Evolutionary conservation across 1,140 invertebrate genomes (phyloP), one percentile per base, ranked within the genome.

Genomic region (Melipona quadrifasciata): DNA sequence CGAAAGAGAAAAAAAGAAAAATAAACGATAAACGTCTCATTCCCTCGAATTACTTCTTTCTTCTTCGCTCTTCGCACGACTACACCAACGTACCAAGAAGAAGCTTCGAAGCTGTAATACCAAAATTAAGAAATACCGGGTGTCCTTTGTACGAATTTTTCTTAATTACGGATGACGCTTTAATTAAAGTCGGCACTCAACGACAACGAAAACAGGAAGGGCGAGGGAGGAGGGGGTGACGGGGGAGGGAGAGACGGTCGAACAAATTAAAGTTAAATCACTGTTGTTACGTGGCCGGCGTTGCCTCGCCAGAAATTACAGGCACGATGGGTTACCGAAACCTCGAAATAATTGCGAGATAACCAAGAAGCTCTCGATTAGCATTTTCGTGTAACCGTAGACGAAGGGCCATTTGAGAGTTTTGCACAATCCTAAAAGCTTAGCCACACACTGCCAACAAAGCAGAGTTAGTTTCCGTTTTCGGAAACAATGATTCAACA

Each of bases 311-410:
- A 47, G 34, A 80, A 84, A 71, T 88, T 86, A 84, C 51, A 27
- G 51, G 24, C 5, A 2, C 17, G 24, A 51, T 70, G 31, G 70
- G 19, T 53, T n/a, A 55, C 31, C 61, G 47, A 80, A 82, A 74
- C 17, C 34, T 78, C 31, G 79, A 81, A n/a, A 76, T 79, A 75
- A 84, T 61, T 84, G 67, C 47, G 21, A 74, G 17, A 64, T 81
- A 55, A 79, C 27, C 39, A 64, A 82, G 51, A 82, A 61, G 53
- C 51, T 17, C 10, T n/a, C 39, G 21, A 88, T 87, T 82, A 85
- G n/a, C 39, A 85, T 82, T 87, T 85, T 85, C 70, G 55, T 47
- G 31, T 39, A 65, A 12, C 67, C 80, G 0, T 21, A 34, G n/a
- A 75, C 24, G 70, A 47, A 8, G 8, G 39, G n/a, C 57, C 64